Evolutionary conservation across 64 coral and sea anemone genomes (phyloP), one percentile per base, ranked within the genome.

Genomic region (Porites australiensis): DNA sequence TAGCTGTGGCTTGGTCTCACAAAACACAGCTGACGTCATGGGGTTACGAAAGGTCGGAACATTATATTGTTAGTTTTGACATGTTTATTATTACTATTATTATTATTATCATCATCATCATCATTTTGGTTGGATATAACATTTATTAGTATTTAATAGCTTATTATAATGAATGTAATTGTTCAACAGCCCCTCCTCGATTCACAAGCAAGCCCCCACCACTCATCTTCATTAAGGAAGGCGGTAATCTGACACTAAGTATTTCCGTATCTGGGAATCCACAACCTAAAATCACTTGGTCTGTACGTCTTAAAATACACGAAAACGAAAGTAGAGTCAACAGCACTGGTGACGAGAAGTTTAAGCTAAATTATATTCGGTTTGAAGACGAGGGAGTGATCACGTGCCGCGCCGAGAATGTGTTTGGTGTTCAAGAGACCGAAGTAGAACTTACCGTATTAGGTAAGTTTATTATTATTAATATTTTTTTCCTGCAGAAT

Each of bases 341-440:
- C 0, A 10, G 21, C 51, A 62, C 47, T 3, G 54, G 20, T 27
- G 84, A 79, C 52, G 27, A 37, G 27, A 79, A 22, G 50, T 79
- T 93, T 49, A 58, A 55, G 58, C 80, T 88, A 9, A 51, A 8
- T 16, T 44, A 58, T 12, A 84, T 88, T 0, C 50, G 37, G 12
- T 81, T 88, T 74, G 74, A 81, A 47, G 91, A 93, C 71, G 65
- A 88, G 54, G 91, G 91, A 51, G 44, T 44, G 21, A 79, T 86
- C 47, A 81, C 21, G 10, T 93, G 84, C 50, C 62, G 4, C 8
- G 91, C 91, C 44, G 44, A 79, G 62, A 93, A 93, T 59, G 14
- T 88, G 59, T 93, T 93, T 73, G 84, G 87, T 81, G 18, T 44
- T 8, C 13, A 59, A 67, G 87, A 59, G 12, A 19, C 91, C 80